Evolutionary conservation across 30 jellyfish, hydroid and myxozoan species (phyloP).

Genomic region (Cassiopea andromeda): DNA sequence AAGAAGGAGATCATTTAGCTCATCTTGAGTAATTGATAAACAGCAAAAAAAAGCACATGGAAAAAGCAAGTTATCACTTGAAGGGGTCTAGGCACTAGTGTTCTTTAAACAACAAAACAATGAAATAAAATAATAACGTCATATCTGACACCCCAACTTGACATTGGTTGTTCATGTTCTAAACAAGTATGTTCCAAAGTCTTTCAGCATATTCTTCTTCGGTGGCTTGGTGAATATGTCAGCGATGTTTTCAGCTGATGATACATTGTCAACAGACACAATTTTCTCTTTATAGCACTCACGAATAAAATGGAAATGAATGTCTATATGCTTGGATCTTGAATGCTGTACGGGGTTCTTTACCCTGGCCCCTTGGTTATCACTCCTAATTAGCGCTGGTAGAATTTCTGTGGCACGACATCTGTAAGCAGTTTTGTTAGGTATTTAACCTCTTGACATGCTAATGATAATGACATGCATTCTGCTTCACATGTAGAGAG

Average conservation of each 20-base stretch:
- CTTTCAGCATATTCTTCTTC: conserved; percentile 2
- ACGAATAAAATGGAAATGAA: conserved; percentile 39
- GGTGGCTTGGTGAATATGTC: conserved; percentile 57
- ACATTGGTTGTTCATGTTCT: conserved; percentile 18
- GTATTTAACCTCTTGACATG: conserved; percentile 19
- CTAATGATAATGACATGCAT: conserved; percentile 7
- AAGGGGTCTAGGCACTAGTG: too few relatives aligned
- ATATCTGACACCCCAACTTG: conserved; percentile 52
- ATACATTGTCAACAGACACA: conserved; percentile 10
- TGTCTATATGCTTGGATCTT: conserved; percentile 53
- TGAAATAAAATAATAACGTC: too few relatives aligned
- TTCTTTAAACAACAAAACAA: too few relatives aligned
- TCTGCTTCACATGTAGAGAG: conserved; percentile 44
- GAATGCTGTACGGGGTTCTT: conserved; percentile 28
- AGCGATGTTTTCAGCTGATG: conserved; percentile 42
- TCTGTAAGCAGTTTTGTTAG: neutral
- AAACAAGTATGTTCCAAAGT: neutral
- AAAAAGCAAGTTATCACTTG: too few relatives aligned
- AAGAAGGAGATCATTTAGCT: too few relatives aligned
- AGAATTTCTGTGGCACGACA: neutral
- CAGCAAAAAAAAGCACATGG: too few relatives aligned
- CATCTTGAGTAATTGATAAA: too few relatives aligned
- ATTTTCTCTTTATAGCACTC: conserved; percentile 9
- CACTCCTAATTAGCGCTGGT: neutral
- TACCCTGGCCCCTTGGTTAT: conserved; percentile 50